Evolutionary conservation across 2,888 invertebrate species (phyloP), one percentile per base, ranked within the genome.

Genomic region (Automeris io): DNA sequence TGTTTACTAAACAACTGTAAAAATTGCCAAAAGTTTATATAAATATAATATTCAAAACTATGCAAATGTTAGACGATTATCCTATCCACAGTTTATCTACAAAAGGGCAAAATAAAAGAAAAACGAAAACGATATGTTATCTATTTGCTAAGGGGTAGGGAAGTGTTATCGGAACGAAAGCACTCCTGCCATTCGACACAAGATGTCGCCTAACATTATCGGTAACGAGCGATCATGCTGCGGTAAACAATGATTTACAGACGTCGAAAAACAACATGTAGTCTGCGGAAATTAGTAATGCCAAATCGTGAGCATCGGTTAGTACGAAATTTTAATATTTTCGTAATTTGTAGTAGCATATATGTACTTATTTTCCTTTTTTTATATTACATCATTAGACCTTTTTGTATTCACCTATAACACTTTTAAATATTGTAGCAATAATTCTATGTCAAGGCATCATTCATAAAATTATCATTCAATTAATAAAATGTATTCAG

Each of bases 191-290:
- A 47, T 55, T 47, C 54, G 49, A 42, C 61, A 57, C 70, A 72
- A 68, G 61, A 70, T 72, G 71, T 70, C 68, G 65, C 67, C 51
- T 49, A 45, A 50, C 71, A 61, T 69, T 71, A 76, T 74, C 74
- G 50, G 58, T 70, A 70, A 72, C 72, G 67, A 72, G 68, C 60
- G 61, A 71, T 75, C 69, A 51, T 49, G 42, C 42, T 42, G 58
- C 50, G 51, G 61, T 61, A 65, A 66, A 63, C 63, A 66, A 47
- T 53, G 42, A 55, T 57, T 57, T 58, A 54, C 54, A 23, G 29
- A 23, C 5, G 22, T 19, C 19, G 9, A 33, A 2, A 18, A 8
- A 8, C 8, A n/a, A 13, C 8, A 8, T 22, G 22, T 22, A 16
- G 22, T 13, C 8, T n/a, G 13, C 21, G 23, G 23, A 3, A n/a